These are phyloP conservation scores for Pseudocheirus occidentalis DNA, from an alignment of 2,797 vertebrate species.

Conservation along the genomic window DNA sequence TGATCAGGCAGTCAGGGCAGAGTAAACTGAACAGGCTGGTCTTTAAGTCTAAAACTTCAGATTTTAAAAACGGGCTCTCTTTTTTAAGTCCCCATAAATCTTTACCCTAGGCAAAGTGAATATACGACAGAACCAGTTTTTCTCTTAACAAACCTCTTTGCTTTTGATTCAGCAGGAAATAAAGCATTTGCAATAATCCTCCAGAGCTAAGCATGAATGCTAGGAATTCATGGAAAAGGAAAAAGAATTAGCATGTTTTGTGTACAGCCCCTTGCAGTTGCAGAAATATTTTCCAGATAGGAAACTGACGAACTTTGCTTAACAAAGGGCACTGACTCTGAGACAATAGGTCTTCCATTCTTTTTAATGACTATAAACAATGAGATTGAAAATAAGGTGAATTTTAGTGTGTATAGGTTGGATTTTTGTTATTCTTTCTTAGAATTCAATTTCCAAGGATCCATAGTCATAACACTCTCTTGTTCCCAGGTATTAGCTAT, in stretches of 20 bases:
- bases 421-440: too few species aligned
- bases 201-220: background rate
- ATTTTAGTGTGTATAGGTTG: too few species aligned
- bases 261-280: background rate
- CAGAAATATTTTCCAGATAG: background rate
- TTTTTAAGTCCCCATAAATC: background rate
- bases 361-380: slow-evolving; percentile 15
- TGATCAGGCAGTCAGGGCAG: background rate
- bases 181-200: background rate
- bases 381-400: too few species aligned
- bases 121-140: background rate
- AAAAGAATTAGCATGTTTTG: background rate
- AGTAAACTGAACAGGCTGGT: slow-evolving; percentile 5
- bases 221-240: background rate
- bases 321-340: background rate
- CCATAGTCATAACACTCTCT: too few species aligned
- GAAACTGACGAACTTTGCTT: slow-evolving; percentile 24
- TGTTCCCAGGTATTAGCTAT: too few species aligned
- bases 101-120: background rate
- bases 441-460: too few species aligned
- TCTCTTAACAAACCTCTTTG: background rate
- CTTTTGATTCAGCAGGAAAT: slow-evolving; percentile 13
- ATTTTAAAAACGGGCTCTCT: background rate
- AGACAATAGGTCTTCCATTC: background rate
- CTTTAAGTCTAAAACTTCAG: background rate